These are phyloP conservation scores for Argopecten irradians DNA, from an alignment of 1,140 invertebrate species.

Conservation along the genomic window DNA sequence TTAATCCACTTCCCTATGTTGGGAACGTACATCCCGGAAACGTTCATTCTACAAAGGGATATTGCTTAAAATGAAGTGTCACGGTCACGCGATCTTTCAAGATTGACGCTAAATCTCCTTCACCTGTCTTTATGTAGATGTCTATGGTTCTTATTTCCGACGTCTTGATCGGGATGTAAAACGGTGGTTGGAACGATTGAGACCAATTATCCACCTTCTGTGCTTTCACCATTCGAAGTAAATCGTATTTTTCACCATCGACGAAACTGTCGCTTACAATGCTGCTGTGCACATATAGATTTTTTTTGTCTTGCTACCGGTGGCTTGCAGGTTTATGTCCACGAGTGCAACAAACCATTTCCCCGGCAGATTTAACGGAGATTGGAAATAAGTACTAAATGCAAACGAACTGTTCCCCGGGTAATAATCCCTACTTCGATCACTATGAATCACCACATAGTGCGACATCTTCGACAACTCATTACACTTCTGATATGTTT, in stretches of 20 bases:
- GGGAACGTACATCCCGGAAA: neutral
- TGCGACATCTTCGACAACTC: slow-evolving; percentile 8
- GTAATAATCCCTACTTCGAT: slow-evolving; percentile 28
- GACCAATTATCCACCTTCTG: neutral
- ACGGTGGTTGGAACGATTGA: neutral
- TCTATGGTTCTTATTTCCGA: slow-evolving; percentile 12
- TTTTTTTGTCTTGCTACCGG: neutral
- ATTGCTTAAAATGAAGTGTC: slow-evolving; percentile 32
- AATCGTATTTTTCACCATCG: neutral
- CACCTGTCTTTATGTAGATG: slow-evolving; percentile 20
- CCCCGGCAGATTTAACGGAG: slow-evolving; percentile 25
- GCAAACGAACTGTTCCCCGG: slow-evolving; percentile 24
- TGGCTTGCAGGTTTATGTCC: slow-evolving; percentile 7
- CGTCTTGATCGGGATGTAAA: neutral
- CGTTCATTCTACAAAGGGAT: neutral
- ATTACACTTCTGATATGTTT: slow-evolving; percentile 30
- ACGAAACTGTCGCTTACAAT: neutral
- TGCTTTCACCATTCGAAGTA: neutral
- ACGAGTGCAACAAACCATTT: slow-evolving; percentile 35
- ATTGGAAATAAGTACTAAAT: slow-evolving; percentile 37
- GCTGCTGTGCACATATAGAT: neutral
- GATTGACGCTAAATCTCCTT: slow-evolving; percentile 33
- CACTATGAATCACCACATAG: slow-evolving; percentile 28
- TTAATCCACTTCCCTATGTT: neutral
- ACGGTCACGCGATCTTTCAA: slow-evolving; percentile 25